Conservation (phyloP, 1,140 invertebrate species). For the Drosophila auraria region DNA sequence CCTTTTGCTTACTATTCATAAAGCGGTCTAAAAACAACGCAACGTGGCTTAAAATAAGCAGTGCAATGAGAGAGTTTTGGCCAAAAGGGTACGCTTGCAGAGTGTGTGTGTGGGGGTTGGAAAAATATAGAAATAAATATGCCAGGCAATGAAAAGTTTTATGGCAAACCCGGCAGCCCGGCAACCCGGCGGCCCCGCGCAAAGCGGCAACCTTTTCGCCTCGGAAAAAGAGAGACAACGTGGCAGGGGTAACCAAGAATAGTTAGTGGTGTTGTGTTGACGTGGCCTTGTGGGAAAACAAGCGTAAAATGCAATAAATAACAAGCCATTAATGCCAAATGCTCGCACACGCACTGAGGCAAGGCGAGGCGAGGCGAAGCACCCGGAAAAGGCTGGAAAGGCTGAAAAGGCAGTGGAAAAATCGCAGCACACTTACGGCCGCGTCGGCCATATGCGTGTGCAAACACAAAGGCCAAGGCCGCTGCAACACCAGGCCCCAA, state of each 20-base stretch:
- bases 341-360: conserved; percentile 58
- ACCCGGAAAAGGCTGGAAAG: not conserved
- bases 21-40: conserved; percentile 6
- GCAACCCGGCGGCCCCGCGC: conserved; percentile 8
- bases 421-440: conserved; percentile 50
- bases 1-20: conserved; percentile 8
- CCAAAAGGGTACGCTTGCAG: not conserved
- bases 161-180: conserved; percentile 27
- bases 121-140: conserved; percentile 67
- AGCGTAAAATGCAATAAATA: conserved; percentile 71
- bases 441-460: conserved; percentile 48
- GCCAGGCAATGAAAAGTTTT: conserved; percentile 46
- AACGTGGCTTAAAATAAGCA: conserved; percentile 10
- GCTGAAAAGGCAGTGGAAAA: conserved; percentile 20
- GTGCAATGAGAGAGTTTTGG: conserved; percentile 1
- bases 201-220: conserved; percentile 33
- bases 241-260: conserved; percentile 14
- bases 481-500: conserved; percentile 47
- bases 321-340: conserved; percentile 78
- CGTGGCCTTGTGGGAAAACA: conserved; percentile 66
- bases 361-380: too few species aligned
- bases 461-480: conserved; percentile 73
- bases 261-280: conserved; percentile 45
- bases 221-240: conserved; percentile 17
- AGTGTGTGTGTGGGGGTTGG: conserved; percentile 10